These are phyloP conservation scores for Callaeas wilsoni DNA, from an alignment of 2,113 vertebrate species.

Conservation along the genomic window DNA sequence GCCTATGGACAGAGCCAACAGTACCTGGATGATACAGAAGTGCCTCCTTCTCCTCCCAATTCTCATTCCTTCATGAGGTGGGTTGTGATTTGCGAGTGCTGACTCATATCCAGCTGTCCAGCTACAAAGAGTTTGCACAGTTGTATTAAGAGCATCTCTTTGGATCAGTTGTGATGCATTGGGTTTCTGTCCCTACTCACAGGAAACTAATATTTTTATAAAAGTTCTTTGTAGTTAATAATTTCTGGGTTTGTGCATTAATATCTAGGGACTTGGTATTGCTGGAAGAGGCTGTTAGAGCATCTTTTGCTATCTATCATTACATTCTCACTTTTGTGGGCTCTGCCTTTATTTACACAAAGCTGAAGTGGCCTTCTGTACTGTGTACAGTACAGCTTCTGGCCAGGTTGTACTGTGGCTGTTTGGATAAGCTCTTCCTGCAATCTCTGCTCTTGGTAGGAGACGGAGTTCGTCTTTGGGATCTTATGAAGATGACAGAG, in stretches of 20 bases:
- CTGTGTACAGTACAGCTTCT: too few relatives aligned
- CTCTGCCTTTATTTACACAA: neutral
- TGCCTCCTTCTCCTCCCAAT: constrained; percentile 96
- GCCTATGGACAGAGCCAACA: constrained; percentile 89
- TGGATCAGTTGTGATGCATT: accelerated
- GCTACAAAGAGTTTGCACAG: neutral
- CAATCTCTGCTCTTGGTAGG: constrained; percentile 65
- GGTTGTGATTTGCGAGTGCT: neutral
- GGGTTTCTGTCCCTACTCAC: neutral
- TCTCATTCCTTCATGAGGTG: constrained; percentile 94
- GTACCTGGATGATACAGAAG: constrained; percentile 94
- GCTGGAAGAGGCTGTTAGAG: neutral
- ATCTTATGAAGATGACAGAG: constrained; percentile 88
- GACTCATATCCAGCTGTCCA: neutral
- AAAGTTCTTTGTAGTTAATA: neutral
- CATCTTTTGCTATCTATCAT: neutral
- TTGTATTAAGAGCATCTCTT: neutral
- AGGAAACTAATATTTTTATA: neutral
- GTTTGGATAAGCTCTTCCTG: constrained; percentile 4
- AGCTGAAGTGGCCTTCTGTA: neutral
- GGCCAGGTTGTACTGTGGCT: neutral
- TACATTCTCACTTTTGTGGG: neutral
- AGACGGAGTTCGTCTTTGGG: constrained; percentile 90
- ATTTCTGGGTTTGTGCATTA: neutral
- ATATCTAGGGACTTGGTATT: neutral